Evolutionary conservation across 2,113 vertebrate genomes (phyloP).

Genomic region (Thunnus thynnus): DNA sequence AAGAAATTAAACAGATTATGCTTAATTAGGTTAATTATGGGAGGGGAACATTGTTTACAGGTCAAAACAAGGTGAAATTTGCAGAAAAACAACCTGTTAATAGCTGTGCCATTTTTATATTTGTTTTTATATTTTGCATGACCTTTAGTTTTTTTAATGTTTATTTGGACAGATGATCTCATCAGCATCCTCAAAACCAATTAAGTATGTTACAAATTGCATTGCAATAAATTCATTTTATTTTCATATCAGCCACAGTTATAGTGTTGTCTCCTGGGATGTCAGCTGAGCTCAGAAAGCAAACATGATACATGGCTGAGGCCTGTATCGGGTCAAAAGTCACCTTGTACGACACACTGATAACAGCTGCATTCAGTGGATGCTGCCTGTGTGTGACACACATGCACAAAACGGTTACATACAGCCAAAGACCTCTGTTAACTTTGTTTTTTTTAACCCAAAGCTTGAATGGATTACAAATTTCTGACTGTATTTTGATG

Average conservation of each 20-base stretch:
- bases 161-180: background rate
- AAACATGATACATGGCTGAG: background rate
- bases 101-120: too few relatives aligned
- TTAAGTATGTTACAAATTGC: background rate
- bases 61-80: too few relatives aligned
- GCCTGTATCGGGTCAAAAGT: conserved; percentile 5
- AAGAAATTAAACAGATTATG: too few relatives aligned
- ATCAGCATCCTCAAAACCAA: background rate
- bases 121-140: too few relatives aligned
- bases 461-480: too few relatives aligned
- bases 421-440: background rate
- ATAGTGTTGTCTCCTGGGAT: background rate
- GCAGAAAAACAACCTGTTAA: too few relatives aligned
- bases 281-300: background rate
- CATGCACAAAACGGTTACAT: background rate
- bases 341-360: conserved; percentile 13
- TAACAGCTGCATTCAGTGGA: background rate
- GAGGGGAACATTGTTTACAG: too few relatives aligned
- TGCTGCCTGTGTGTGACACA: background rate
- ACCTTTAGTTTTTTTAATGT: too few relatives aligned
- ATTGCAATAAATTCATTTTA: background rate
- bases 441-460: too few relatives aligned
- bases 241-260: background rate
- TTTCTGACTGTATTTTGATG: too few relatives aligned
- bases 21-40: too few relatives aligned